phyloP scores from a whole-genome alignment of 2,888 invertebrate genomes.

The Andrena minutula region DNA sequence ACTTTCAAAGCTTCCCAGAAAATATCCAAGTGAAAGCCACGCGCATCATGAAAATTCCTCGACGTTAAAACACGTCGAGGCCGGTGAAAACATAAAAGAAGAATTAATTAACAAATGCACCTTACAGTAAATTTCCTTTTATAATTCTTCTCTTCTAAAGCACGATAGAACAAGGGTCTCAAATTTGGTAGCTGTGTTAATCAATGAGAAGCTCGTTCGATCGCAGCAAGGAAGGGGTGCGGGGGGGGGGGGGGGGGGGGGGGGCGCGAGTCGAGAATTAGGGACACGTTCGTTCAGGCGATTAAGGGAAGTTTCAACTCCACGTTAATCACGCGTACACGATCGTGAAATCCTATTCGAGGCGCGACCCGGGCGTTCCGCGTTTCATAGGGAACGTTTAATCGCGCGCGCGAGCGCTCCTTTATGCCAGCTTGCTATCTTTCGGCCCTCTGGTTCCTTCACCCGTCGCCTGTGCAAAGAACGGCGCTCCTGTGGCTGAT shows the following conservation, averaged over 20 bases:
- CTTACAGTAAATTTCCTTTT: no score
- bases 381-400: slow-evolving; percentile 55
- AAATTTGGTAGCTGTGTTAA: slow-evolving; percentile 1
- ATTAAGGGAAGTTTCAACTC: slow-evolving; percentile 51
- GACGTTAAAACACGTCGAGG: no score
- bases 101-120: no score
- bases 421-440: slow-evolving; percentile 51
- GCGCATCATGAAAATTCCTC: no score
- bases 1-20: no score
- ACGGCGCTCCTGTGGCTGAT: slow-evolving; percentile 34
- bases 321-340: slow-evolving; percentile 60
- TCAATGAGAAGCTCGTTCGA: slow-evolving; percentile 18
- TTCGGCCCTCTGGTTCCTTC: slow-evolving; percentile 19
- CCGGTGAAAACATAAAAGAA: no score
- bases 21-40: no score
- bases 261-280: slow-evolving; percentile 25
- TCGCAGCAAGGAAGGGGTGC: background rate
- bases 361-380: slow-evolving; percentile 33
- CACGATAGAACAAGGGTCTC: background rate
- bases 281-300: slow-evolving; percentile 40
- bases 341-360: slow-evolving; percentile 45
- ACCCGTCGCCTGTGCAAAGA: slow-evolving; percentile 35
- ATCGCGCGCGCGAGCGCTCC: slow-evolving; percentile 30
- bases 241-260: no score
- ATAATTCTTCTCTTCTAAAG: no score